Percentiles rank a stretch among this genome's conserved stretches.
phyloP scores from a whole-genome alignment of 2,113 vertebrate species.

The Eleginops maclovinus region DNA sequence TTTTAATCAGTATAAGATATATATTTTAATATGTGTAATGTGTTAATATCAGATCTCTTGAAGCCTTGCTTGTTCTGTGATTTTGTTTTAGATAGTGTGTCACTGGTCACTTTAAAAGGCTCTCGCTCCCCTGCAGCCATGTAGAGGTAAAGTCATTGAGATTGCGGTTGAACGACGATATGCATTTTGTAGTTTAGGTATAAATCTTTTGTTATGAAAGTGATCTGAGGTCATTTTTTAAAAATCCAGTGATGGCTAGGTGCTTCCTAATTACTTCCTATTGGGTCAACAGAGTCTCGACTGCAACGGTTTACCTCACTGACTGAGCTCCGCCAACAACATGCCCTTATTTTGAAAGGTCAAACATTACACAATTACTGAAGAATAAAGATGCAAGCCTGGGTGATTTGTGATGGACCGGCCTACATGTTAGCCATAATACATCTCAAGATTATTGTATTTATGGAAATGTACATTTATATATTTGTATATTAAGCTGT shows the following conservation, averaged over 20 bases:
- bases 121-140: constrained; percentile 40
- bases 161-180: constrained; percentile 29
- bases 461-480: constrained; percentile 85
- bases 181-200: constrained; percentile 16
- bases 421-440: constrained; percentile 60
- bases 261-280: constrained; percentile 14
- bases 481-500: constrained; percentile 86
- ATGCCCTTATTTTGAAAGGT: constrained; percentile 53
- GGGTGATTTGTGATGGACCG: constrained; percentile 50
- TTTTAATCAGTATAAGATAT: constrained; percentile 63
- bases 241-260: constrained; percentile 6
- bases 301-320: constrained; percentile 38
- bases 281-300: constrained; percentile 32
- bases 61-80: constrained; percentile 63
- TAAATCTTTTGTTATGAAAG: not conserved
- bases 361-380: constrained; percentile 38
- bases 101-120: constrained; percentile 84
- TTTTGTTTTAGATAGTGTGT: constrained; percentile 73
- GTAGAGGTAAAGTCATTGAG: constrained; percentile 23
- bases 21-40: constrained; percentile 53
- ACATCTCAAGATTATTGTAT: constrained; percentile 78
- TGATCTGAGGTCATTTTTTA: constrained; percentile 21
- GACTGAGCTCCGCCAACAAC: constrained; percentile 21
- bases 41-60: constrained; percentile 64
- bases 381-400: constrained; percentile 44